These are phyloP conservation scores for Platycheirus albimanus DNA, from an alignment of 2,888 invertebrate genomes.

Conservation along the genomic window DNA sequence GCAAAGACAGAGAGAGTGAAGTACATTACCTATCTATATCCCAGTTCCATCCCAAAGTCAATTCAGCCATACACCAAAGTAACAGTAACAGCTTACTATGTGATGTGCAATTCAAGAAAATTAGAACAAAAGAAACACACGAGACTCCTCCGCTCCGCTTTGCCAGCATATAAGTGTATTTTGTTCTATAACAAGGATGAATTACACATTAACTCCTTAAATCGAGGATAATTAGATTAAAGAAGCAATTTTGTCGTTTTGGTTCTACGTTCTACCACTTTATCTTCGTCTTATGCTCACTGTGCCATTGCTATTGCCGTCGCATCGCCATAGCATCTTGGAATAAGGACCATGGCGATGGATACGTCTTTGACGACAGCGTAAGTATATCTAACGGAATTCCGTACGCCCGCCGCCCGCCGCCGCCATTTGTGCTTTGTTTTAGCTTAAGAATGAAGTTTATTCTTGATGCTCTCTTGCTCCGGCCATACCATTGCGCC, in stretches of 20 bases:
- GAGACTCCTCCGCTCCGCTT: too few species aligned
- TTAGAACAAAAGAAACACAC: conserved; percentile 54
- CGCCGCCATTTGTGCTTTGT: conserved; percentile 43
- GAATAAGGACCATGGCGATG: conserved; percentile 19
- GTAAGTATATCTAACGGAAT: conserved; percentile 28
- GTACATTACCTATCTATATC: conserved; percentile 20
- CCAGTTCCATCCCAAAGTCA: not conserved
- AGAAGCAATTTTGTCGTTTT: conserved; percentile 72
- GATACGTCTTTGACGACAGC: not conserved
- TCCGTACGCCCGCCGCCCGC: conserved; percentile 24
- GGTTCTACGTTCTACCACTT: conserved; percentile 64
- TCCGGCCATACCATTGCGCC: not conserved
- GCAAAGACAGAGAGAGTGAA: not conserved
- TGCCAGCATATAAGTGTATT: too few species aligned
- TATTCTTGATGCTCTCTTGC: conserved; percentile 11
- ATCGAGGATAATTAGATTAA: conserved; percentile 74
- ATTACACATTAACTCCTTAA: conserved; percentile 74
- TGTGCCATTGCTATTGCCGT: not conserved
- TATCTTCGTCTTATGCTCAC: conserved; percentile 57
- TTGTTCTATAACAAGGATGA: conserved; percentile 71
- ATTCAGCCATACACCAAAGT: conserved; percentile 13
- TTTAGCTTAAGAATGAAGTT: conserved; percentile 42
- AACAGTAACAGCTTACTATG: conserved; percentile 37
- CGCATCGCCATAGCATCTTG: conserved; percentile 12
- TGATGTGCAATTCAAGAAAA: conserved; percentile 55